A percentile compares a stretch with the other conserved stretches of the same genome.
These are phyloP conservation scores for Ctenicera cuprea DNA, from an alignment of 2,888 invertebrate genomes.

Conservation along the genomic window DNA sequence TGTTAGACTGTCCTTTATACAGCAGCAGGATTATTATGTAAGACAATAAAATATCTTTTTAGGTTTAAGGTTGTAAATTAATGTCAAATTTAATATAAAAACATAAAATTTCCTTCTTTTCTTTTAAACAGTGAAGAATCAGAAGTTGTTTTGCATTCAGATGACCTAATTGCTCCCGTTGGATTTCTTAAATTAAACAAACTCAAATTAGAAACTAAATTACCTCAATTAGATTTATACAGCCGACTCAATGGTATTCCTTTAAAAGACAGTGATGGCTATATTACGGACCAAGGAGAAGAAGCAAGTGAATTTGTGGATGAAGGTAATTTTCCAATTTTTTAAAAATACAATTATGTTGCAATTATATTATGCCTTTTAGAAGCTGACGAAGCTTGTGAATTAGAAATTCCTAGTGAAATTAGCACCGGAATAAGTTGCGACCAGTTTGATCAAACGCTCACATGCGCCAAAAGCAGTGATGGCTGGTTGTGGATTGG, in stretches of 20 bases:
- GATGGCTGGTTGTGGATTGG: slow-evolving; percentile 92
- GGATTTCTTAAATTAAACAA: slow-evolving; percentile 93
- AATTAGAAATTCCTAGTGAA: neutral
- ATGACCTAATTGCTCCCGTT: slow-evolving; percentile 95
- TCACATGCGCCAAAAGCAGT: slow-evolving; percentile 63
- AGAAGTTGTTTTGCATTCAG: slow-evolving; percentile 91
- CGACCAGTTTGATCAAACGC: slow-evolving; percentile 30
- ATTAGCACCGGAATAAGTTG: neutral
- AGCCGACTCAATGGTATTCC: slow-evolving; percentile 67
- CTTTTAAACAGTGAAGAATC: slow-evolving; percentile 82
- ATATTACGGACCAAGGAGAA: slow-evolving; percentile 70
- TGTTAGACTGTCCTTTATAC: slow-evolving; percentile 97
- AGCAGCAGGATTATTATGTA: slow-evolving; percentile 92
- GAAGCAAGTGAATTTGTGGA: slow-evolving; percentile 64
- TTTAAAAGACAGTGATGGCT: slow-evolving; percentile 69
- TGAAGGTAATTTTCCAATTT: slow-evolving; percentile 59
- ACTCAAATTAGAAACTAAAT: slow-evolving; percentile 84
- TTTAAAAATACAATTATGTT: too few relatives aligned
- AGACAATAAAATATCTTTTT: slow-evolving; percentile 72
- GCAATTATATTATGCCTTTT: neutral
- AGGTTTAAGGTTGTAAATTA: neutral
- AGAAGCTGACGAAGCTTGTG: slow-evolving; percentile 18
- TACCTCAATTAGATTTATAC: slow-evolving; percentile 69
- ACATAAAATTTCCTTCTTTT: too few relatives aligned
- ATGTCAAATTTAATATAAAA: too few relatives aligned